Percentiles rank a stretch among this genome's conserved stretches.
These are phyloP conservation scores for Okapia johnstoni DNA, from an alignment of 2,113 vertebrate species.

Conservation along the genomic window DNA sequence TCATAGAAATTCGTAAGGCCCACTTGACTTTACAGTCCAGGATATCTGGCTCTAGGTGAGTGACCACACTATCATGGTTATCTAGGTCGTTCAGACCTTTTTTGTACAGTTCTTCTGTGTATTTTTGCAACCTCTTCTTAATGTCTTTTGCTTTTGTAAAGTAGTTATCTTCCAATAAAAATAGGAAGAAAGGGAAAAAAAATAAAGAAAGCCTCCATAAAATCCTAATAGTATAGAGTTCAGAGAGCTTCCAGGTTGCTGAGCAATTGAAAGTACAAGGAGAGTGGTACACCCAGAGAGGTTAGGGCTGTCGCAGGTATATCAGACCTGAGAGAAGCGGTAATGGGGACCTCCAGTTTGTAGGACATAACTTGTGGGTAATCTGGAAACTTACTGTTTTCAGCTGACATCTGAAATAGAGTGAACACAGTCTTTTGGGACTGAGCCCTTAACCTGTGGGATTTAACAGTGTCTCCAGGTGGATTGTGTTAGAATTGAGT, in stretches of 20 bases:
- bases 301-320: neutral
- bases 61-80: neutral
- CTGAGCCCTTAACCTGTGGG: neutral
- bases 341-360: neutral
- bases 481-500: neutral
- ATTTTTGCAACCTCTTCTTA: neutral
- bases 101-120: neutral
- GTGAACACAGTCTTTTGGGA: neutral
- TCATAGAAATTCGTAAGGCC: neutral
- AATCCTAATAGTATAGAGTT: neutral
- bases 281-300: neutral
- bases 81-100: neutral
- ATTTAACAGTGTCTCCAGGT: neutral
- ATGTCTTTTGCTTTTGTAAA: neutral
- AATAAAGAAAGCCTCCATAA: neutral
- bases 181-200: neutral
- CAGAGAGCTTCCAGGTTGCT: neutral
- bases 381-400: neutral
- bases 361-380: neutral
- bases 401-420: neutral
- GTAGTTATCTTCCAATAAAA: neutral
- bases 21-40: neutral
- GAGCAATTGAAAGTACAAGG: neutral
- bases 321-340: neutral
- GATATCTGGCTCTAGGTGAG: neutral